A percentile compares a stretch with the other conserved stretches of the same genome.
These are phyloP conservation scores for Chamaea fasciata DNA, from an alignment of 2,113 vertebrate species.

Conservation along the genomic window DNA sequence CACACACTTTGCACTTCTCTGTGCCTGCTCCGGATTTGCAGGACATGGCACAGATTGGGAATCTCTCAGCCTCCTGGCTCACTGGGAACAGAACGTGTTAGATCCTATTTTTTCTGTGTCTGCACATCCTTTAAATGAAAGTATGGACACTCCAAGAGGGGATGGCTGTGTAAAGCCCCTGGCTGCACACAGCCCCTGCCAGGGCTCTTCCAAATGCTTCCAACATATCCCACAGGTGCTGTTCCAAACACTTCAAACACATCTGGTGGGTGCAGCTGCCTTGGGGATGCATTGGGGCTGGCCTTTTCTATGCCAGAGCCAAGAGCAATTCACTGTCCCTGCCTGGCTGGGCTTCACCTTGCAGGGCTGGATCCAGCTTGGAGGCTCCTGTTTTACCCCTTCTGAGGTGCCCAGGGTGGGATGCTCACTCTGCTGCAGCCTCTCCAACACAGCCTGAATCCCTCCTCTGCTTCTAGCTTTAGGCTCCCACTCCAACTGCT, in stretches of 20 bases:
- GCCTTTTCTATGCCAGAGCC: neutral
- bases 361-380: neutral
- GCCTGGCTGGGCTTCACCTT: neutral
- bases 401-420: neutral
- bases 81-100: neutral
- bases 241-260: neutral
- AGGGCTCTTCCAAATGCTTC: neutral
- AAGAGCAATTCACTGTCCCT: neutral
- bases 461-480: neutral
- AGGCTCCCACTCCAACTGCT: accelerated
- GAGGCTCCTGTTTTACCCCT: accelerated
- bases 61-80: neutral
- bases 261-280: accelerated
- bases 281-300: neutral
- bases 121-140: neutral
- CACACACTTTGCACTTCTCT: neutral
- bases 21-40: neutral
- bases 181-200: neutral
- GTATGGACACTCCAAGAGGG: neutral
- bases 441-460: neutral
- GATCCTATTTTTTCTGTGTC: neutral
- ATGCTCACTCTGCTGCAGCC: neutral
- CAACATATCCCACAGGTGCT: neutral
- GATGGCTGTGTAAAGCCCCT: neutral
- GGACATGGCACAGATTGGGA: neutral